phyloP scores from a whole-genome alignment of 1,140 invertebrate species.

The Ladona fulva region DNA sequence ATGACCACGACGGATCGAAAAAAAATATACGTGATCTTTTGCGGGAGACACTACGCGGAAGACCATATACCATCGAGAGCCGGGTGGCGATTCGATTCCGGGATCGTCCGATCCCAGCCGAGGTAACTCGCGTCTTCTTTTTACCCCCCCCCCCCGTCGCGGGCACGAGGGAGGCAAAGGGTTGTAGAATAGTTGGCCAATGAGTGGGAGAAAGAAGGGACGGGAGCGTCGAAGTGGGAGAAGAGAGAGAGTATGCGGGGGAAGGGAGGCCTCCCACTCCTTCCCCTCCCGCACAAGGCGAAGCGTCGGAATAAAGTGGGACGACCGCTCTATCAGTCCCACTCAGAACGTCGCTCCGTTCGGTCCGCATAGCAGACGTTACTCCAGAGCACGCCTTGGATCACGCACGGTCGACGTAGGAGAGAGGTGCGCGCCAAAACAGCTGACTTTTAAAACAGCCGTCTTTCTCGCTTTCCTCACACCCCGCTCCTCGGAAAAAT shows the following conservation, averaged over 20 bases:
- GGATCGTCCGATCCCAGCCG: too few species aligned
- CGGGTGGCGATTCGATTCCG: too few species aligned
- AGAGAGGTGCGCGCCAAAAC: neutral
- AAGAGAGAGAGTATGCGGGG: neutral
- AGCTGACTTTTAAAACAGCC: too few species aligned
- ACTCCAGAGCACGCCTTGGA: neutral
- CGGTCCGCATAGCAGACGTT: neutral
- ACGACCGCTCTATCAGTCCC: neutral
- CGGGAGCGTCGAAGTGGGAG: neutral
- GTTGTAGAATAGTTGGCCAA: neutral
- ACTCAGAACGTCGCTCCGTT: neutral
- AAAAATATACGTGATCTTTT: too few species aligned
- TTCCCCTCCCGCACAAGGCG: neutral
- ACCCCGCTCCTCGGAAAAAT: neutral
- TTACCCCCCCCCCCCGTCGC: too few species aligned
- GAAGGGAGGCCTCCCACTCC: neutral
- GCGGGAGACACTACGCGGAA: too few species aligned
- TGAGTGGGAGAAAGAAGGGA: neutral
- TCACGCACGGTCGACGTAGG: too few species aligned
- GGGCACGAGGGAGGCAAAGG: neutral
- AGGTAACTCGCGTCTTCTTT: too few species aligned
- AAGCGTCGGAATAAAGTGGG: neutral
- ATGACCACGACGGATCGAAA: too few species aligned
- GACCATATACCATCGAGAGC: too few species aligned
- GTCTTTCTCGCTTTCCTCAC: neutral